Base-by-base conservation (phyloP, 2,113 vertebrate genomes). In the Pipa parva region DNA sequence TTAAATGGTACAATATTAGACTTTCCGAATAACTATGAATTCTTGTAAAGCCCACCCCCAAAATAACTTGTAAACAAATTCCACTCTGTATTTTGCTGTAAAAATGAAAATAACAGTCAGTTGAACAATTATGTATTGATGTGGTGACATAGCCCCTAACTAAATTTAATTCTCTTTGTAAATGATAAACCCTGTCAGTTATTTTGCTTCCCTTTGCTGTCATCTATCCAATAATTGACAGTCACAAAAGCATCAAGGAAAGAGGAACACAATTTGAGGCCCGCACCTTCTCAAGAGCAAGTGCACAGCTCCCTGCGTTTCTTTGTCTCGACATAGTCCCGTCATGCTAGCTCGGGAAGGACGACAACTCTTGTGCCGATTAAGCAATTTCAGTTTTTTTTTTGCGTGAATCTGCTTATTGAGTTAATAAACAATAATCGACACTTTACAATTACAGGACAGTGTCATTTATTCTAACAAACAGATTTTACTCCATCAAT, bases 81-180 rank as follows among this genome's bases (percentile, higher is more conserved):
- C 25, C 45, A 26, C 6, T 10, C 17, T 24, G 20, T 27, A 29
- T 51, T 25, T 36, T 49, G 52, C n/a, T 17, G 3, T 24, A 26
- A 27, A 58, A 45, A 48, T 45, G 33, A 42, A n/a, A 54, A 25
- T 36, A 33, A 31, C 21, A 37, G 27, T 57, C 20, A 59, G 31
- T 26, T 37, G 28, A 33, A 52, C 59, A 24, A 37, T 29, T 48
- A 10, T 10, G 28, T 52, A 27, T 49, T 28, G 48, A 54, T 51
- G 48, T 22, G 66, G 57, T 70, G 60, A 61, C 54, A 52, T 45
- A 50, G 65, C 65, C 56, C 20, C 56, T 42, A 57, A 66, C 63
- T 46, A 59, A 68, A 68, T 68, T 52, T 54, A 51, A 70, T 61
- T 70, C 65, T 61, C 57, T 70, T 61, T 70, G 66, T 70, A 52